Evolutionary conservation across 2,888 invertebrate species (phyloP).

Genomic region (Gerris lacustris): DNA sequence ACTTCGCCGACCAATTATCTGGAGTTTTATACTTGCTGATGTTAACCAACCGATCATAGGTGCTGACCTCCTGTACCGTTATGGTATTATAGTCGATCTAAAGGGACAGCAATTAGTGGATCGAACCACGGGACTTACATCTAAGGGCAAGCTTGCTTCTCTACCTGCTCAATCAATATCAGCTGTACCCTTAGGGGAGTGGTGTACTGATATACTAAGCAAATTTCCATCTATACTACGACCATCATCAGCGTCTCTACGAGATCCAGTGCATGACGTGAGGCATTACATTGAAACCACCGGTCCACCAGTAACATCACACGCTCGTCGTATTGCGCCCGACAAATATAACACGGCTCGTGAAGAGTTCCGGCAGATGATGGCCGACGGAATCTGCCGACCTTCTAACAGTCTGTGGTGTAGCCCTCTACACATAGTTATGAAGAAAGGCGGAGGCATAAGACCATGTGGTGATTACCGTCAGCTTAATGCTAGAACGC

Average conservation of each 20-base stretch:
- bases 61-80: not conserved
- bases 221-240: constrained; percentile 2
- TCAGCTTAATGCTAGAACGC: constrained; percentile 26
- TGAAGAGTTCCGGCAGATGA: constrained; percentile 31
- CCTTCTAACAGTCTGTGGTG: constrained; percentile 37
- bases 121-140: not conserved
- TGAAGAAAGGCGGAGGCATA: constrained; percentile 6
- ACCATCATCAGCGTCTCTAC: not conserved
- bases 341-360: constrained; percentile 32
- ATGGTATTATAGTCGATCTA: not conserved
- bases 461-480: constrained; percentile 32
- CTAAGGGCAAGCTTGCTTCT: not conserved
- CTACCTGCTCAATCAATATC: not conserved
- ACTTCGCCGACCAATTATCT: not conserved
- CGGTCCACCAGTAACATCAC: constrained; percentile 31
- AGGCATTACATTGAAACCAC: constrained; percentile 12
- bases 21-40: not conserved
- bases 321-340: constrained; percentile 22
- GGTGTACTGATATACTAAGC: not conserved
- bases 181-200: accelerated
- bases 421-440: constrained; percentile 31
- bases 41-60: not conserved
- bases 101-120: not conserved
- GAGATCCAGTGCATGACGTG: not conserved
- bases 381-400: constrained; percentile 37